Conservation (phyloP, 1,140 invertebrate species). For the Parapsyche elsis region DNA sequence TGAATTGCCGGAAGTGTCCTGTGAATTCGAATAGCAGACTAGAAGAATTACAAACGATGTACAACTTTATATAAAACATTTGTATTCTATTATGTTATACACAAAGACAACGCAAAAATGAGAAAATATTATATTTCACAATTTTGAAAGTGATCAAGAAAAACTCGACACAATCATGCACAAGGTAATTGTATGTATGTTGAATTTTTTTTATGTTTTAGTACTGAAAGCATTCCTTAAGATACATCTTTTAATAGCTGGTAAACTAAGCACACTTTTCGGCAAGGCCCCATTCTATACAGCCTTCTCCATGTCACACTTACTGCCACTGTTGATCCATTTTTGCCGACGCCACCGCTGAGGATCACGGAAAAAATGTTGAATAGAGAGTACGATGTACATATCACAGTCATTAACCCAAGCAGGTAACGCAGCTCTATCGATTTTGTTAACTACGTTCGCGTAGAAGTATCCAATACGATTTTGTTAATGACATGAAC, state of each 20-base stretch:
- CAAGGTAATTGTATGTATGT: neutral
- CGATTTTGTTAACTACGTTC: slow-evolving; percentile 60
- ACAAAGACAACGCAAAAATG: slow-evolving; percentile 18
- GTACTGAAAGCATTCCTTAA: slow-evolving; percentile 32
- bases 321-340: slow-evolving; percentile 91
- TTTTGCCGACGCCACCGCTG: slow-evolving; percentile 95
- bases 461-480: slow-evolving; percentile 31
- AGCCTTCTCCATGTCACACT: slow-evolving; percentile 63
- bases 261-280: slow-evolving; percentile 2
- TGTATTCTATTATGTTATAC: neutral
- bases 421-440: slow-evolving; percentile 80
- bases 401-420: slow-evolving; percentile 76
- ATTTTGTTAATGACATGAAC: slow-evolving; percentile 1
- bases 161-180: slow-evolving; percentile 2
- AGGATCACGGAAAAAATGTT: slow-evolving; percentile 83
- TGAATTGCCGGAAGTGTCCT: neutral
- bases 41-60: too few relatives aligned
- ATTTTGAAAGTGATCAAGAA: slow-evolving; percentile 13
- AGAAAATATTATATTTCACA: neutral
- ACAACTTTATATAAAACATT: too few relatives aligned
- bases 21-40: too few relatives aligned
- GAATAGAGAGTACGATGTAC: slow-evolving; percentile 75
- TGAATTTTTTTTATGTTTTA: too few relatives aligned
- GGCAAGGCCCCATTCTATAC: neutral
- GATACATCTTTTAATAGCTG: neutral